Conservation (phyloP, 1,140 invertebrate species). For the Stenopsyche tienmushanensis region DNA sequence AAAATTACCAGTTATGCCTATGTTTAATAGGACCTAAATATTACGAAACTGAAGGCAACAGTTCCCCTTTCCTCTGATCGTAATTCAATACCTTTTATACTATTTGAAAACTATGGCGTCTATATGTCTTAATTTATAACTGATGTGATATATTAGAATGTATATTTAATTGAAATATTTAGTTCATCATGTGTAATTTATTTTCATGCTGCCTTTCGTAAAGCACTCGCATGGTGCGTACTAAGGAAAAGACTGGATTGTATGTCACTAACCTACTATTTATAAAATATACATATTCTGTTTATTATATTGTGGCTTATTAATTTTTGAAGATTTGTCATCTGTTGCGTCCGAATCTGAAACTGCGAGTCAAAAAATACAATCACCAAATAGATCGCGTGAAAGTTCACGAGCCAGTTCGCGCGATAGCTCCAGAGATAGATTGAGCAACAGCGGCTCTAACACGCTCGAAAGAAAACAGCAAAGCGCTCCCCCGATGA, state of each 20-base stretch:
- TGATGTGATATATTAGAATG: neutral
- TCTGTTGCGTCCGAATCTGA: slow-evolving; percentile 70
- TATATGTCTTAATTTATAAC: neutral
- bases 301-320: slow-evolving; percentile 18
- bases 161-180: neutral
- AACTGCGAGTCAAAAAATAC: slow-evolving; percentile 54
- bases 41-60: too few relatives aligned
- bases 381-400: slow-evolving; percentile 44
- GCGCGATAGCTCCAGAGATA: slow-evolving; percentile 52
- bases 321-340: slow-evolving; percentile 66
- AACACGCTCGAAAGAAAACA: slow-evolving; percentile 52
- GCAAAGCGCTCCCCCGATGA: slow-evolving; percentile 54
- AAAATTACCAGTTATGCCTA: too few relatives aligned
- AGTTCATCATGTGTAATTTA: neutral
- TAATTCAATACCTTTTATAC: too few relatives aligned
- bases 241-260: slow-evolving; percentile 85
- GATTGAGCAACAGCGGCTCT: slow-evolving; percentile 50
- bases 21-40: too few relatives aligned
- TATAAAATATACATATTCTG: slow-evolving; percentile 19
- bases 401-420: slow-evolving; percentile 54
- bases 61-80: too few relatives aligned
- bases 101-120: too few relatives aligned
- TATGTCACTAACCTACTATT: slow-evolving; percentile 59
- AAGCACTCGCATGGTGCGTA: slow-evolving; percentile 87
- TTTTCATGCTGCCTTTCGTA: slow-evolving; percentile 43